Evolutionary conservation across 2,888 invertebrate species (phyloP).

Genomic region (Onchidella celtica): DNA sequence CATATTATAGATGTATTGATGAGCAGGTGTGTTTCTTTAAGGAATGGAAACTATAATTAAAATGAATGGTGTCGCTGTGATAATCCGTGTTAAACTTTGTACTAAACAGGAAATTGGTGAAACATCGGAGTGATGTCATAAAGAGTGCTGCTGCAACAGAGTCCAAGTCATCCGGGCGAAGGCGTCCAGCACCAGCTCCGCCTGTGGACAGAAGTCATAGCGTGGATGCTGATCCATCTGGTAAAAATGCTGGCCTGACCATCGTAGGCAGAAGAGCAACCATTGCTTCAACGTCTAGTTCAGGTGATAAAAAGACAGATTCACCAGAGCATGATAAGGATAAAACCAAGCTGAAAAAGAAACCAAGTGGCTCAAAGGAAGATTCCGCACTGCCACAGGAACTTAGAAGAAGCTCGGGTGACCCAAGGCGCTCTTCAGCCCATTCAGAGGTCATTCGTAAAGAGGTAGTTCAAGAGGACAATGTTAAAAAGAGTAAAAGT

Average conservation of each 20-base stretch:
- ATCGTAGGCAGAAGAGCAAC: constrained; percentile 30
- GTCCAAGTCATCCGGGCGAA: constrained; percentile 20
- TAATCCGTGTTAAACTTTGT: too few species aligned
- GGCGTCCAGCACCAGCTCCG: constrained; percentile 51
- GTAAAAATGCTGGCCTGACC: neutral
- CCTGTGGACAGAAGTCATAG: constrained; percentile 28
- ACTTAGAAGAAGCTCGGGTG: constrained; percentile 15
- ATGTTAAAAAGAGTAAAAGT: constrained; percentile 43
- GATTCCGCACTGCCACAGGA: neutral
- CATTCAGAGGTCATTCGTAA: constrained; percentile 32
- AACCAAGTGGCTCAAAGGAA: neutral
- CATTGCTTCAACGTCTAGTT: neutral
- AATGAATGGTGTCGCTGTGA: too few species aligned
- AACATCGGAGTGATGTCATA: constrained; percentile 66
- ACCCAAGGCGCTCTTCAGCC: constrained; percentile 19
- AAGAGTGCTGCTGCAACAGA: constrained; percentile 32
- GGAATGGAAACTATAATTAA: too few species aligned
- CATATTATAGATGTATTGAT: too few species aligned
- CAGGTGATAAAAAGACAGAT: neutral
- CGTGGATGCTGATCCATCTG: neutral
- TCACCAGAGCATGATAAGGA: neutral
- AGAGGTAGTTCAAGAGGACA: constrained; percentile 20
- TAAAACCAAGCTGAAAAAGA: constrained; percentile 1
- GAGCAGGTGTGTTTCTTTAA: too few species aligned
- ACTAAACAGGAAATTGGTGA: constrained; percentile 67